Evolutionary conservation across 2,888 invertebrate species (phyloP).

Genomic region (Drosophila nr. fundita): DNA sequence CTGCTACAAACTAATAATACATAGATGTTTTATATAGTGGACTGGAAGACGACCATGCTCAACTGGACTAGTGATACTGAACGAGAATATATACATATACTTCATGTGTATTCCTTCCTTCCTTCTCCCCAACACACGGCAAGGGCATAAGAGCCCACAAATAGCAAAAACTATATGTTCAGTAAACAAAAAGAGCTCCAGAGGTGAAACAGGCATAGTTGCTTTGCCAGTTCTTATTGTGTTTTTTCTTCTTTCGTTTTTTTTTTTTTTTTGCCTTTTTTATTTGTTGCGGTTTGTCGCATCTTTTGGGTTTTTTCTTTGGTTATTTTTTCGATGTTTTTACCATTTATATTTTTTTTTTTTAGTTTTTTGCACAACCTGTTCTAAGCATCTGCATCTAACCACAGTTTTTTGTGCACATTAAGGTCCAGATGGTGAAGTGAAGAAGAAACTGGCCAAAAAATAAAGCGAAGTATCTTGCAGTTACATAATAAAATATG

Average conservation of each 20-base stretch:
- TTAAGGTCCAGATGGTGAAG: constrained; percentile 2
- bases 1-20: not conserved
- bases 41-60: not conserved
- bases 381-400: constrained; percentile 15
- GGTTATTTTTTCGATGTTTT: constrained; percentile 32
- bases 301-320: constrained; percentile 41
- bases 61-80: not conserved
- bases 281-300: constrained; percentile 26
- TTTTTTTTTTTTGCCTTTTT: constrained; percentile 30
- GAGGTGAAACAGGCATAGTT: constrained; percentile 32
- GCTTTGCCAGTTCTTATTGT: constrained; percentile 39
- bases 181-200: constrained; percentile 2
- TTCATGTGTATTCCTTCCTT: not conserved
- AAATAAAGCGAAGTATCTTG: not conserved
- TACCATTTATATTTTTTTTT: constrained; percentile 7
- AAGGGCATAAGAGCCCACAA: not conserved
- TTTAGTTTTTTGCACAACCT: constrained; percentile 22
- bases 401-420: constrained; percentile 3
- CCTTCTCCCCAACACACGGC: too few relatives aligned
- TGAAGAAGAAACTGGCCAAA: not conserved
- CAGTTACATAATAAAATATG: not conserved
- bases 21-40: not conserved
- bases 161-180: constrained; percentile 16
- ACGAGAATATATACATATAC: not conserved
- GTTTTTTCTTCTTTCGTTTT: constrained; percentile 19